Evolutionary conservation across 37 sponge, comb jelly and placozoan species (phyloP), one percentile per base, ranked within the genome.

Genomic region (Oscarella lobularis): DNA sequence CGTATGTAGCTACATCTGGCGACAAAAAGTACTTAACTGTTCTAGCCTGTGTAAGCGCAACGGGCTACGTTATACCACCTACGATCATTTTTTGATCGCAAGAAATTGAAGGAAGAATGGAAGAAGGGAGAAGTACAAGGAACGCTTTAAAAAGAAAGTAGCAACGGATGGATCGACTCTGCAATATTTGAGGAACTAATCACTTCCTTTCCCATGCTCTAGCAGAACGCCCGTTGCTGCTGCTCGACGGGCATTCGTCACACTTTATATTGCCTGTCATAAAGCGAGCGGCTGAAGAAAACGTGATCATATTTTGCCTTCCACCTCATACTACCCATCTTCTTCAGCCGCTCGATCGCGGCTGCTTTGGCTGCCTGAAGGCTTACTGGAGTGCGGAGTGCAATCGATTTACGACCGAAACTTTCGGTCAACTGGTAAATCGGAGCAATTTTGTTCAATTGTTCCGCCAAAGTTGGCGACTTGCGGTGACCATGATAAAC

Each of bases 281-380:
- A 0, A 29, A 70, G 0, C 36, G 35, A 67, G 89, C 89, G 41
- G 85, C 89, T 0, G 54, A 72, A 31, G n/a, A 37, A 20, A 35
- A 60, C 3, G 76, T 85, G 0, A 72, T 82, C 2, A 2, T 82
- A 0, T 82, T 84, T 68, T 38, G 65, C 40, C 48, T 89, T 5
- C 89, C 86, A 1, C 89, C 85, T 0, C 37, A 89, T 66, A 85
- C 86, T 2, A 85, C 85, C 4, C 89, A 89, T 38, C 6, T 85
- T 0, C 48, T 72, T 20, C 89, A 89, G 66, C 89, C 89, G 1
- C 74, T 89, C 2, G 89, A 89, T 65, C 78, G 76, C 14, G 74
- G 80, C 0, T 9, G 35, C 31, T 89, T 89, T 79, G 77, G 78
- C 0, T 73, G 80, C 1, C 71, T 89, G 0, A 88, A 88, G 37